Base-by-base conservation (phyloP, 2,113 vertebrate genomes). In the Brachyhypopomus occidentalis region DNA sequence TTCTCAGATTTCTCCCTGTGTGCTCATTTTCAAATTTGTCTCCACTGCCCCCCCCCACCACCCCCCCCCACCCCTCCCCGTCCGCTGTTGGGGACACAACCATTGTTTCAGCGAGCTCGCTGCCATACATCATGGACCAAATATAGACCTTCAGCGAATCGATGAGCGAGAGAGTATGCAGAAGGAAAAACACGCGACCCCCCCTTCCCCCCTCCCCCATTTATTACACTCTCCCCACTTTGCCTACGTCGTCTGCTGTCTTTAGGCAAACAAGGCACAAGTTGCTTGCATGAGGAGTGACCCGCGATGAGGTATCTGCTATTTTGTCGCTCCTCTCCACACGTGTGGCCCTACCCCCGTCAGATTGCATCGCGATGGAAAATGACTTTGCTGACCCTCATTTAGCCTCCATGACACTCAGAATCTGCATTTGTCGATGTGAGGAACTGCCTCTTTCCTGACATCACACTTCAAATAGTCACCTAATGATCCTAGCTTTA, bases 41-140 rank as follows among this genome's bases (percentile, higher is more conserved):
- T 84, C 78, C 79, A 34, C 72, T 73, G 63, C 45, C 58, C 75
- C 38, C 22, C 58, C 3, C 56, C 17, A 48, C 52, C 34, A 20
- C 22, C 41, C 48, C 30, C 71, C 70, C 80, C 20, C 34, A 67
- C 41, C 75, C 66, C 63, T 73, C 62, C 75, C 78, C 30, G 30
- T n/a, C 79, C 9, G 48, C 79, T 78, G 84, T 77, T 75, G 58
- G 55, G 62, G 82, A 78, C 82, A 78, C 30, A 77, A 72, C 66
- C 85, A 84, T 84, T 87, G 82, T 83, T 72, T 84, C 78, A 73
- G 60, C 69, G 69, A 89, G 85, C 83, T 85, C 80, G 72, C 83
- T 83, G 77, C 83, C 77, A 84, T 78, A 82, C 83, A 83, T 89
- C 75, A 85, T 81, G 71, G 59, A 3, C 52, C 78, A 85, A 73